phyloP scores from a whole-genome alignment of 2,113 vertebrate species.

The Marcusenius ussheri region DNA sequence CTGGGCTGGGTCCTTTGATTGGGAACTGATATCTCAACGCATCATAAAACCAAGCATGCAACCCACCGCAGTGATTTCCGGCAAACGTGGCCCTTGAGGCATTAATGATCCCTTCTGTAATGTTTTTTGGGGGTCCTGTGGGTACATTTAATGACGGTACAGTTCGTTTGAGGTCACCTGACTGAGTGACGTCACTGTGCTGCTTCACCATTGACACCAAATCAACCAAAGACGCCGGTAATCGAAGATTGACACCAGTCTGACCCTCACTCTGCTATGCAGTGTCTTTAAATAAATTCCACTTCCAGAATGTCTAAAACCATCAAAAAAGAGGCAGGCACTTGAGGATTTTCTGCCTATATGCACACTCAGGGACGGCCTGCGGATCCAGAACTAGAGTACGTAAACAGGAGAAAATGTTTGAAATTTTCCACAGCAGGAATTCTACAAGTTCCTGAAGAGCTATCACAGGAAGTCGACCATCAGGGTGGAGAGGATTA shows the following conservation, averaged over 20 bases:
- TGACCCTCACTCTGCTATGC: slow-evolving; percentile 20
- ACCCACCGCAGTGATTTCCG: not conserved
- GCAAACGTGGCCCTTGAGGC: not conserved
- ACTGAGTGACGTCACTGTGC: not conserved
- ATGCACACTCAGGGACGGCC: not conserved
- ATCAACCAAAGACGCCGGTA: not conserved
- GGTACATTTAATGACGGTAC: not conserved
- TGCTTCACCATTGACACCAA: not conserved
- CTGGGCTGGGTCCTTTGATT: not conserved
- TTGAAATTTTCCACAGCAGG: slow-evolving; percentile 3
- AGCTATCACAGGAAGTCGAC: not conserved
- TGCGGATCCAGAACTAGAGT: not conserved
- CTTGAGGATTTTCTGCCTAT: not conserved
- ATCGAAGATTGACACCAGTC: not conserved
- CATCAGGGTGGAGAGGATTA: not conserved
- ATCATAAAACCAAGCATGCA: not conserved
- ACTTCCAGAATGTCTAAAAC: slow-evolving; percentile 21
- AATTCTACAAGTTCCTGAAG: not conserved
- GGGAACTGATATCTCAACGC: not conserved
- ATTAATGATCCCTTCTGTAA: not conserved
- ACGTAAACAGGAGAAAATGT: not conserved
- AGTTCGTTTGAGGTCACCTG: not conserved
- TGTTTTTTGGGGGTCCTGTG: not conserved
- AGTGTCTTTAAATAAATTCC: slow-evolving; percentile 13
- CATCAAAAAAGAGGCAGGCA: not conserved